phyloP scores from a whole-genome alignment of 2,113 vertebrate species.

The Notarius quadriscutis region DNA sequence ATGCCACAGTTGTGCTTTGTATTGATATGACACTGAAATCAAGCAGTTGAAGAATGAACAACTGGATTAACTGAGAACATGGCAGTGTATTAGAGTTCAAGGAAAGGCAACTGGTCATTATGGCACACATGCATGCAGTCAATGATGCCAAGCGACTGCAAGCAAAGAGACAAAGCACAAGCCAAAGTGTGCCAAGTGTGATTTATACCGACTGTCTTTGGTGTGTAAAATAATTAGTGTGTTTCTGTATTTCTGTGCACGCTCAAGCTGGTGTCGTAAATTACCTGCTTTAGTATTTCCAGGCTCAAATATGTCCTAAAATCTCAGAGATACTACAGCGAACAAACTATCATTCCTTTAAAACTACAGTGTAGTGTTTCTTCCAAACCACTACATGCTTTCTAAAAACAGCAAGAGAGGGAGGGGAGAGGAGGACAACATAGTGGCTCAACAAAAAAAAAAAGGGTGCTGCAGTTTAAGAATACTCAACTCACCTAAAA shows the following conservation, averaged over 20 bases:
- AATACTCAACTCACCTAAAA: not conserved
- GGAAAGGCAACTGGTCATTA: conserved; percentile 9
- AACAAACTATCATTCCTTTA: not conserved
- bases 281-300: not conserved
- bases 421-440: not conserved
- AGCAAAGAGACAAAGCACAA: conserved; percentile 30
- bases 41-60: conserved; percentile 22
- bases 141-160: conserved; percentile 13
- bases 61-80: not conserved
- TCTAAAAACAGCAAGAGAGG: not conserved
- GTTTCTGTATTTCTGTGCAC: not conserved
- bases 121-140: conserved; percentile 26
- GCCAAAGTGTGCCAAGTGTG: not conserved
- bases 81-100: not conserved
- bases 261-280: not conserved
- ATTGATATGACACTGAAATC: not conserved
- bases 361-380: not conserved
- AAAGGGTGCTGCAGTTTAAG: not conserved
- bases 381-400: not conserved
- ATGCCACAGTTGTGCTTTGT: not conserved
- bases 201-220: not conserved
- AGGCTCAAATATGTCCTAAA: not conserved
- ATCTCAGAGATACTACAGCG: not conserved
- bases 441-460: not conserved
- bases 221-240: not conserved